phyloP scores from a whole-genome alignment of 2,888 invertebrate genomes.

The Atethmia centrago region DNA sequence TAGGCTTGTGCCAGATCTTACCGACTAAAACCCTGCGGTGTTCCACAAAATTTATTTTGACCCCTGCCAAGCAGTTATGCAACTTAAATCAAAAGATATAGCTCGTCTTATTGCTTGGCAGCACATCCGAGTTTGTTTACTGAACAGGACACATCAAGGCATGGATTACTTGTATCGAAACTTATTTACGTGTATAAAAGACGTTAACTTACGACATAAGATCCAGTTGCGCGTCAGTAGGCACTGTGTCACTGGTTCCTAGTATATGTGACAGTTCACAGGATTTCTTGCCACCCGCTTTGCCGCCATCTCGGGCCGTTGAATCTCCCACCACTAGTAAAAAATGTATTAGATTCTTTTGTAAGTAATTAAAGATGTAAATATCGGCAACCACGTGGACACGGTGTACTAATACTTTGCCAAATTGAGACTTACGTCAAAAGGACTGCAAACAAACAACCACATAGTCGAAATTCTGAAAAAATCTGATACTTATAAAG shows the following conservation, averaged over 20 bases:
- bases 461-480: neutral
- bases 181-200: neutral
- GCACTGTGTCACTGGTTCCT: slow-evolving; percentile 95
- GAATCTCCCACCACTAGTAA: slow-evolving; percentile 94
- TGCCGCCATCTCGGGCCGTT: slow-evolving; percentile 93
- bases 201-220: slow-evolving; percentile 91
- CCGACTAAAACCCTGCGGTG: neutral
- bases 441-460: neutral
- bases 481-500: neutral
- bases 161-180: neutral
- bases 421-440: neutral
- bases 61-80: neutral
- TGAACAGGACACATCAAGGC: slow-evolving; percentile 29
- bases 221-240: slow-evolving; percentile 94
- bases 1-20: neutral
- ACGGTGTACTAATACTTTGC: neutral
- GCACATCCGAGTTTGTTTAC: slow-evolving; percentile 11
- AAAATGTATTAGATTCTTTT: slow-evolving; percentile 30
- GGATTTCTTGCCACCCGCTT: slow-evolving; percentile 91
- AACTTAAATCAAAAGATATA: neutral
- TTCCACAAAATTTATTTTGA: neutral
- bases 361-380: neutral
- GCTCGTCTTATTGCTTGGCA: slow-evolving; percentile 9
- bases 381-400: neutral
- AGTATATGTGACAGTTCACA: slow-evolving; percentile 97